These are phyloP conservation scores for Nymphicus hollandicus DNA, from an alignment of 2,113 vertebrate genomes.

Conservation along the genomic window DNA sequence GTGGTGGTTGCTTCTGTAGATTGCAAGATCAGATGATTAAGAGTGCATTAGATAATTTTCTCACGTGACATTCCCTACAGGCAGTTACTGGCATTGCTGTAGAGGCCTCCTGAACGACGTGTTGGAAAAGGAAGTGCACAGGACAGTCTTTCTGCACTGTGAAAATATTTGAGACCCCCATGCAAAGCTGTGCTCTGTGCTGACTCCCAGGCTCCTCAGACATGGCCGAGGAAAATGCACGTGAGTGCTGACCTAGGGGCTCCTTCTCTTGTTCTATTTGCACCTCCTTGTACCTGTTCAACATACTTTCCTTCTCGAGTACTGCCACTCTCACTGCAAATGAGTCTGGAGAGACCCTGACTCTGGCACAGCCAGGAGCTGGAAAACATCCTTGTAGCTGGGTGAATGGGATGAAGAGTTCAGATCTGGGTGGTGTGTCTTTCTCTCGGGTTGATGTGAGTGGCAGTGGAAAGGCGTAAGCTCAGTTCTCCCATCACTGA, in stretches of 20 bases:
- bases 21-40: constrained; percentile 26
- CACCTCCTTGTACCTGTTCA: constrained; percentile 2
- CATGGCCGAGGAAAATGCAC: constrained; percentile 56
- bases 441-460: neutral
- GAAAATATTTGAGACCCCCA: constrained; percentile 42
- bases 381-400: neutral
- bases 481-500: neutral
- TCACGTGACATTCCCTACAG: constrained; percentile 57
- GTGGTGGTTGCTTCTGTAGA: constrained; percentile 23
- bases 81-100: constrained; percentile 58
- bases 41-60: constrained; percentile 51
- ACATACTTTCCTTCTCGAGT: neutral
- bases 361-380: neutral
- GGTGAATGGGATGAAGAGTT: neutral
- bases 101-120: constrained; percentile 23
- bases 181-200: constrained; percentile 46
- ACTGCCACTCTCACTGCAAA: neutral
- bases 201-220: constrained; percentile 52
- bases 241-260: constrained; percentile 38
- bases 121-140: constrained; percentile 44
- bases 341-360: neutral
- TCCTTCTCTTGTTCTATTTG: constrained; percentile 1
- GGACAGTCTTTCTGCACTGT: constrained; percentile 32
- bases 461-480: neutral
- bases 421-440: neutral